A percentile compares a stretch with the other conserved stretches of the same genome.
Conservation (phyloP, 2,797 vertebrate genomes). For the Lindbergichthys nudifrons region DNA sequence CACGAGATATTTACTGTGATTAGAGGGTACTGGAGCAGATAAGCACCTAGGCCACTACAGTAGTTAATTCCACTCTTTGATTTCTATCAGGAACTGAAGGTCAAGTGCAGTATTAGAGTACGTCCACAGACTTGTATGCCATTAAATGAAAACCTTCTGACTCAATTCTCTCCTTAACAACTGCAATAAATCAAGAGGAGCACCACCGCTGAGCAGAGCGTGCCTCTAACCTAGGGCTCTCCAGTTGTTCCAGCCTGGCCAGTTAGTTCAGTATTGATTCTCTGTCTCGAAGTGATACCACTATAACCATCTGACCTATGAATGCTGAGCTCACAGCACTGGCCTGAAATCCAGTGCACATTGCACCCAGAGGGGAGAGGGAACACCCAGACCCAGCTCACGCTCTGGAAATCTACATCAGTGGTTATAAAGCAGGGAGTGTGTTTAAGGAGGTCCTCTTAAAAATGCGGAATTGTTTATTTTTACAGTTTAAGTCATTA, state of each 20-base stretch:
- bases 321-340: conserved; percentile 46
- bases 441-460: too few relatives aligned
- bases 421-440: too few relatives aligned
- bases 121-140: conserved; percentile 52
- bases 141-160: conserved; percentile 82
- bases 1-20: conserved; percentile 37
- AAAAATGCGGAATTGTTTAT: too few relatives aligned
- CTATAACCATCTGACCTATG: conserved; percentile 71
- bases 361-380: conserved; percentile 2
- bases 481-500: too few relatives aligned
- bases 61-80: conserved; percentile 59
- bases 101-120: conserved; percentile 65
- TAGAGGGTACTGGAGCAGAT: conserved; percentile 28
- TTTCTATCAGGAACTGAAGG: conserved; percentile 71
- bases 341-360: conserved; percentile 46
- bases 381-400: conserved; percentile 9
- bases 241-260: conserved; percentile 61
- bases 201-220: conserved; percentile 50
- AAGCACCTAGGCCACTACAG: conserved; percentile 26
- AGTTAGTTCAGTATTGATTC: conserved; percentile 78
- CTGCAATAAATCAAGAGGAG: conserved; percentile 77
- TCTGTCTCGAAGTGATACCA: conserved; percentile 67
- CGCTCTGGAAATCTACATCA: not conserved
- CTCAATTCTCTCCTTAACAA: conserved; percentile 79
- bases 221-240: conserved; percentile 48